A percentile compares a stretch with the other conserved stretches of the same genome.
These are phyloP conservation scores for Mimas tiliae DNA, from an alignment of 2,888 invertebrate species.

Conservation along the genomic window DNA sequence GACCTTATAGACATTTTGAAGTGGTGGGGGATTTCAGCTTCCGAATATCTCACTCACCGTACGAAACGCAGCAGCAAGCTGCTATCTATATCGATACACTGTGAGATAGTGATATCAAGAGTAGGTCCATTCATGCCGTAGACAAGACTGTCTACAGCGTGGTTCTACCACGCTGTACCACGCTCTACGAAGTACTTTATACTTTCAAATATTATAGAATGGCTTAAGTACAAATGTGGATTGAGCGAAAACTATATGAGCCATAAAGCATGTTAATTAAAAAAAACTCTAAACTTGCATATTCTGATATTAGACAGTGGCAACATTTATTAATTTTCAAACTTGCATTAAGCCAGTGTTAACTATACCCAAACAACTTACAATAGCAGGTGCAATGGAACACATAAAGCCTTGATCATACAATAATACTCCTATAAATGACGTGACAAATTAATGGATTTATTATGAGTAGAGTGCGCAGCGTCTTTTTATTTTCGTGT, in stretches of 20 bases:
- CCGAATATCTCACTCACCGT: too few relatives aligned
- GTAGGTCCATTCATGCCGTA: too few relatives aligned
- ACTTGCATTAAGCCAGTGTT: neutral
- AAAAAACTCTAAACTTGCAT: neutral
- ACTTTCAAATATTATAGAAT: neutral
- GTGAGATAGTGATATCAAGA: too few relatives aligned
- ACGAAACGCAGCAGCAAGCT: too few relatives aligned
- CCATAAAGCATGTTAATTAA: too few relatives aligned
- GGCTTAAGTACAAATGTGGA: too few relatives aligned
- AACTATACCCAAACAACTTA: constrained; percentile 21
- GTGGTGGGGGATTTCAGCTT: too few relatives aligned
- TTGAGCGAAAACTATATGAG: too few relatives aligned
- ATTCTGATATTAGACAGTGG: neutral
- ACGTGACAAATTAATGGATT: constrained; percentile 85
- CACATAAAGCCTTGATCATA: constrained; percentile 44
- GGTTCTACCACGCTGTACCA: too few relatives aligned
- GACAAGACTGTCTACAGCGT: too few relatives aligned
- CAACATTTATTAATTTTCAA: neutral
- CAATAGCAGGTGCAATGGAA: constrained; percentile 31
- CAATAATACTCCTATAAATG: constrained; percentile 66
- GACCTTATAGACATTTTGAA: too few relatives aligned
- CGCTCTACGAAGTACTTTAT: constrained; percentile 19
- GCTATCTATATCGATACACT: too few relatives aligned
- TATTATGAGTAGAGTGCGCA: constrained; percentile 79
- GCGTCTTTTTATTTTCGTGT: constrained; percentile 73